Evolutionary conservation across 1,140 invertebrate genomes (phyloP), one percentile per base, ranked within the genome.

Genomic region (Aphelenchoides avenae): DNA sequence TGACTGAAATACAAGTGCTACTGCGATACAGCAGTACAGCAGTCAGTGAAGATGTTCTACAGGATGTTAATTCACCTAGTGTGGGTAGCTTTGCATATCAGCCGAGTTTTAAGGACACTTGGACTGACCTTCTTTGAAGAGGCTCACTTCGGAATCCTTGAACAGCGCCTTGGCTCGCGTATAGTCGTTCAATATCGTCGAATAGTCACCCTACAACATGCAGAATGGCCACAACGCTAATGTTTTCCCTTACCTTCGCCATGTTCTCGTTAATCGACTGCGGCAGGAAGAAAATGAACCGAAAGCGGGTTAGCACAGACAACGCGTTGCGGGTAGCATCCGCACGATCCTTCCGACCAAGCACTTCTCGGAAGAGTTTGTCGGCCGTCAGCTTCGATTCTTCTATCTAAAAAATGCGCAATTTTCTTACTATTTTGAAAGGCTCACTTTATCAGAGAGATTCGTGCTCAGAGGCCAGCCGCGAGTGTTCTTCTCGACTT

Each of bases 181-280:
- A 77, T 95, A 98, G 79, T 99, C 94, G 77, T 94, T 98, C 48
- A 99, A 92, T 20, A 97, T 89, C 22, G 93, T 84, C 78, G 96
- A 91, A 77, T 93, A 97, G 74, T 99, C 93, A 42, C 89, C 90
- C 72, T 82, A 57, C n/a, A 58, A 58, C 11, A 48, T 30, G 5
- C 11, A 20, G 20, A 56, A 3, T 7, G n/a, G 5, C 51, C 4
- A 36, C 24, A 42, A 51, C 33, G 11, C 26, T n/a, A 43, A 3
- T 1, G 22, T 11, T 42, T 13, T 22, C 27, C 54, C 54, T 52
- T 62, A 82, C 81, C 72, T 88, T 87, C 65, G 87, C 84, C 56
- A 97, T 91, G 69, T 93, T 93, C 52, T 86, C 86, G 64, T 96
- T 89, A 50, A 98, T 95, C 47, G 87, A 87, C 30, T 63, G 55